Evolutionary conservation across 2,888 invertebrate species (phyloP), one percentile per base, ranked within the genome.

Genomic region (Glomeris marginata): DNA sequence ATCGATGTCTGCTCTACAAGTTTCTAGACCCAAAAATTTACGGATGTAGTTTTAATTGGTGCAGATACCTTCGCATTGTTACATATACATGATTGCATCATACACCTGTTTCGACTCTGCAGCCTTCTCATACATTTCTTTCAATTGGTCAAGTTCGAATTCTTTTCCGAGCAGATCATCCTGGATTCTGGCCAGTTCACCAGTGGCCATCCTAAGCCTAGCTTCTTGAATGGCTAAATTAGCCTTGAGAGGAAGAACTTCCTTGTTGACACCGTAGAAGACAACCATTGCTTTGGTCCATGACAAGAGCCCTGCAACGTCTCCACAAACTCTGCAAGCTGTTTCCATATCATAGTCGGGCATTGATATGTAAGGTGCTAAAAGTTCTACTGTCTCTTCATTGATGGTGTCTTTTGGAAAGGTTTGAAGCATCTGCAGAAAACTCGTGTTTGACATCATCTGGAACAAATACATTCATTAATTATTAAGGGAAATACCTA

Each of bases 241-340:
- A 0, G 91, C 84, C 73, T 94, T 95, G 5, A 94, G 68, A 0
- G 94, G 94, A 47, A 94, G 68, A 1, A 95, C 95, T 72, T 95
- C 95, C 68, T 88, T 90, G 69, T 95, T 95, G 47, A 95, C 94
- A 55, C 85, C 84, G 62, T 87, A 92, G 63, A 95, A 95, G 67
- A 90, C 88, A 1, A 83, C 80, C 91, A 91, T 91, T 1, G 91
- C 90, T 67, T 88, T 87, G 0, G 94, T 94, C 95, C 95, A 95
- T 0, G 91, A 90, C 2, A 90, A 69, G 11, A 95, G 71, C 2
- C 95, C 95, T 13, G 95, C 92, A 0, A 95, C 94, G 63, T 95
- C 94, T 48, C 94, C 94, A 64, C 94, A 95, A 3, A 94, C 94
- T 55, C 92, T 74, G 63, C 88, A 83, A 0, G 95, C 95, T 49